Percentiles rank a stretch among this genome's conserved stretches.
phyloP scores from a whole-genome alignment of 2,797 vertebrate species.

The Tympanoctomys barrerae region DNA sequence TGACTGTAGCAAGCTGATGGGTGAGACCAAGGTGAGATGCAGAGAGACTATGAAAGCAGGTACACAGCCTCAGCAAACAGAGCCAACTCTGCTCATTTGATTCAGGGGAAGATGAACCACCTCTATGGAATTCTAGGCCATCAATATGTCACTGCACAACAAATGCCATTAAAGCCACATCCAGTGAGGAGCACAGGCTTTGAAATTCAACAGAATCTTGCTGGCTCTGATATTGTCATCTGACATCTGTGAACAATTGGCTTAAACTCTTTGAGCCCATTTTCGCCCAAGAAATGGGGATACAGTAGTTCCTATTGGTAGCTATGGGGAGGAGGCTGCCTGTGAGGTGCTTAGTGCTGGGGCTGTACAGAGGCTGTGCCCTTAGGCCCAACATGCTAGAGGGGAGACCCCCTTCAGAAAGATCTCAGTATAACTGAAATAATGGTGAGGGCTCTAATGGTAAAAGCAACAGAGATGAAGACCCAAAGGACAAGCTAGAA shows the following conservation, averaged over 20 bases:
- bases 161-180: background rate
- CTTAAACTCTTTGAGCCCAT: background rate
- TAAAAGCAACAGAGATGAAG: background rate
- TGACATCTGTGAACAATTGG: background rate
- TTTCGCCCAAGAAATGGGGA: background rate
- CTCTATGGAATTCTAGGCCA: background rate
- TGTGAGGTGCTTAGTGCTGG: background rate
- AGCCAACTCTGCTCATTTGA: background rate
- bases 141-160: background rate
- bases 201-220: background rate
- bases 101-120: background rate
- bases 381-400: accelerated
- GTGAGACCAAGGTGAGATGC: background rate
- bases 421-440: background rate
- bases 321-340: background rate
- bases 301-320: background rate
- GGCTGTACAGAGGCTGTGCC: background rate
- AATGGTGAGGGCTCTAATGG: background rate
- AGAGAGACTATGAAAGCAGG: background rate
- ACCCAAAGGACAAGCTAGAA: background rate
- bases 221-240: background rate
- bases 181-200: background rate
- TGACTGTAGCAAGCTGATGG: background rate
- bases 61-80: background rate
- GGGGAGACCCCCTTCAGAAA: background rate